Evolutionary conservation across 2,888 invertebrate genomes (phyloP), one percentile per base, ranked within the genome.

Genomic region (Xestia rhomboidea): DNA sequence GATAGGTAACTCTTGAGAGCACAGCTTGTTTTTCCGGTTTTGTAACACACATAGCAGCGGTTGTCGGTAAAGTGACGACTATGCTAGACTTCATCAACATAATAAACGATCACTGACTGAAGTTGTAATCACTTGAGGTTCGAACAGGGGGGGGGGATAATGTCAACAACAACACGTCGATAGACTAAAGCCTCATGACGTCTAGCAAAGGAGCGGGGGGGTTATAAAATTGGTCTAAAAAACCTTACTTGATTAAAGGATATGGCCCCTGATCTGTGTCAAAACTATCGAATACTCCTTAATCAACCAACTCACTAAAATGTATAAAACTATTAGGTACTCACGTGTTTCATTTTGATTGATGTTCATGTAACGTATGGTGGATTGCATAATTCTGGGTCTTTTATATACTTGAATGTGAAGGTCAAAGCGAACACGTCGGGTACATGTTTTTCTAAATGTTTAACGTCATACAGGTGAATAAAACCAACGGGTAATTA

Each of bases 271-370:
- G 41, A 41, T n/a, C n/a, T 41, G n/a, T 64, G 41, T n/a, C 13
- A 34, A 34, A 34, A 34, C 34, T 34, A 34, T 2, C 4, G 2
- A 3, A 4, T 34, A 2, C 4, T 21, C 0, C 8, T 5, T 34
- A 62, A 34, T 62, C 21, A 34, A 62, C 10, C 21, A 8, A 34
- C 10, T 62, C 62, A 60, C 18, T 30, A 34, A 34, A 21, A 34
- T 34, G 0, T 21, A 62, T 62, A 62, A 21, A 62, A 34, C 34
- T 34, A 51, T 34, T 51, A n/a, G 18, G 24, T 68, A 68, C 49
- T 68, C 34, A 68, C 68, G n/a, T 34, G 24, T 51, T 51, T 68
- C 68, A 68, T 68, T 68, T 51, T n/a, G 68, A 68, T 51, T n/a
- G 68, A 34, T 51, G 68, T 34, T 34, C n/a, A 34, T 51, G 49